phyloP scores from a whole-genome alignment of 2,888 invertebrate species.

The Nymphalis c-album region DNA sequence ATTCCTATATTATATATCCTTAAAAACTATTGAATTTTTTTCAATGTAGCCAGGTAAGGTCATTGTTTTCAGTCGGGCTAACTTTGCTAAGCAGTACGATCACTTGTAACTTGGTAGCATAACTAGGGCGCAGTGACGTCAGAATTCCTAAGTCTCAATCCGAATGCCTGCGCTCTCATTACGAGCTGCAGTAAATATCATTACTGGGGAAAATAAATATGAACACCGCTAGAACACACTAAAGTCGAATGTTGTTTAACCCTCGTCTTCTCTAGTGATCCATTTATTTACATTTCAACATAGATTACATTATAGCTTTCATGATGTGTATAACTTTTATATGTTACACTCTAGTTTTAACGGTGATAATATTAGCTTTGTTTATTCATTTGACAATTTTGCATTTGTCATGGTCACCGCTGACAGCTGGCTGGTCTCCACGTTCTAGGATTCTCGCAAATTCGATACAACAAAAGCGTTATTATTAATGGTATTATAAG shows the following conservation, averaged over 20 bases:
- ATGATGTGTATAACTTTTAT: background rate
- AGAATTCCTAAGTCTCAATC: constrained; percentile 7
- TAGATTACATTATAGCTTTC: background rate
- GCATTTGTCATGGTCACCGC: too few relatives aligned
- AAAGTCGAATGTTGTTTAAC: background rate
- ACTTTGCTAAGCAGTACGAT: background rate
- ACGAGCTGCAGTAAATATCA: constrained; percentile 8
- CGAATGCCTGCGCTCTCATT: constrained; percentile 4
- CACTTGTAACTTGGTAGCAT: background rate
- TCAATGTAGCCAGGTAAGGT: too few relatives aligned
- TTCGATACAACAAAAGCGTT: too few relatives aligned
- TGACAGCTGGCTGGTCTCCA: too few relatives aligned
- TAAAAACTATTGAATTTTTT: too few relatives aligned
- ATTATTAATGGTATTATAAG: too few relatives aligned
- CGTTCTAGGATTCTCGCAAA: too few relatives aligned
- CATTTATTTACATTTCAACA: background rate
- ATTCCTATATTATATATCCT: too few relatives aligned
- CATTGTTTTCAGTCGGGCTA: too few relatives aligned
- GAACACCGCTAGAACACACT: constrained; percentile 5
- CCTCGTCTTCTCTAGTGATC: background rate
- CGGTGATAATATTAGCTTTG: too few relatives aligned
- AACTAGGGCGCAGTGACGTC: background rate
- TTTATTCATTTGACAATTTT: too few relatives aligned
- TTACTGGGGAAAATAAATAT: constrained; percentile 2
- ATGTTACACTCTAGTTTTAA: too few relatives aligned